Percentiles rank a stretch among this genome's conserved stretches.
Conservation (phyloP, 1,140 invertebrate species). For the Drosophila paulistorum region DNA sequence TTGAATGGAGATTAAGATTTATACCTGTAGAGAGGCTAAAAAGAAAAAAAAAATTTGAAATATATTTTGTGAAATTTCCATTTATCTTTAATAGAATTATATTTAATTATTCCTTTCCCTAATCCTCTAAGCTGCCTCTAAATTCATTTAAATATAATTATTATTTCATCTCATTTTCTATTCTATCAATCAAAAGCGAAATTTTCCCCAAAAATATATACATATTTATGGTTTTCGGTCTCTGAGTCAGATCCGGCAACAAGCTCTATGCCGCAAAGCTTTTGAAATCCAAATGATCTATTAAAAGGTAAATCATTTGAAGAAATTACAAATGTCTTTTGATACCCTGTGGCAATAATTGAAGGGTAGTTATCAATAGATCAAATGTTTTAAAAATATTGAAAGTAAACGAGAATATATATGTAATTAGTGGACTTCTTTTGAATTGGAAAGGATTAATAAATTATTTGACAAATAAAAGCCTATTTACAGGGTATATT, state of each 20-base stretch:
- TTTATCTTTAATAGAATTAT: no score
- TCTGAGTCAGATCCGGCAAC: background rate
- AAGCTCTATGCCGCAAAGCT: background rate
- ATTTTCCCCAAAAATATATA: background rate
- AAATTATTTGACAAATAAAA: no score
- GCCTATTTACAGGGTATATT: background rate
- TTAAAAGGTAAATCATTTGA: background rate
- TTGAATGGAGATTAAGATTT: no score
- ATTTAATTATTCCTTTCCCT: no score
- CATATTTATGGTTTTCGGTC: background rate
- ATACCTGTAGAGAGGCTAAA: no score
- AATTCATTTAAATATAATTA: background rate
- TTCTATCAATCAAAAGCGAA: background rate
- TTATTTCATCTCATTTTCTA: background rate
- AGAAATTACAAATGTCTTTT: background rate
- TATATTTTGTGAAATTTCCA: no score
- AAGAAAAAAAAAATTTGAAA: no score
- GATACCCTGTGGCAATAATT: background rate
- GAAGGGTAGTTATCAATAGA: no score
- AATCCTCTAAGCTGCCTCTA: background rate
- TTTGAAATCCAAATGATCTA: background rate
- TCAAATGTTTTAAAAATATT: no score
- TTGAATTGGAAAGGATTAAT: no score
- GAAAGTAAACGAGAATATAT: no score
- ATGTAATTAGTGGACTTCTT: no score